These are phyloP conservation scores for Zaprionus africanus DNA, from an alignment of 1,140 invertebrate species.

Conservation along the genomic window DNA sequence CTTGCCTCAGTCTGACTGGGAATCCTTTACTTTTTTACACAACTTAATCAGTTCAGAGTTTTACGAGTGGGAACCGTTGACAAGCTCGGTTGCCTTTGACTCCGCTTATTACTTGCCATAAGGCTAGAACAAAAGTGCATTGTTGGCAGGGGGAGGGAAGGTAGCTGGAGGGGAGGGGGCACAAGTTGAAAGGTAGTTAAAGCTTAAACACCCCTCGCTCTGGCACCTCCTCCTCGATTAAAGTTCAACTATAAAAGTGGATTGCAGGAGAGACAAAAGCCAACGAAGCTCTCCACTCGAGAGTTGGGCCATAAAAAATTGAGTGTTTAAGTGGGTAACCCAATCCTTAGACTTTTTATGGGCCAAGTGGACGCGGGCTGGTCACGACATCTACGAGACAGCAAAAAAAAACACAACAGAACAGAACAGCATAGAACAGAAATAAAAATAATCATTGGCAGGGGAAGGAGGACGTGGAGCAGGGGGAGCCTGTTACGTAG, in stretches of 20 bases:
- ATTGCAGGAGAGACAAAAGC: conserved; percentile 69
- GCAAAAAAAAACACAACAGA: conserved; percentile 42
- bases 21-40: conserved; percentile 7
- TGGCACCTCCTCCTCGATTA: conserved; percentile 45
- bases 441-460: conserved; percentile 8
- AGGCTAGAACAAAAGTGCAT: background rate
- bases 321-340: conserved; percentile 59
- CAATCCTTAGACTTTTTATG: conserved; percentile 65
- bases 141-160: background rate
- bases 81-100: conserved; percentile 25
- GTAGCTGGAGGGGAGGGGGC: background rate
- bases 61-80: conserved; percentile 45
- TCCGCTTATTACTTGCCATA: background rate
- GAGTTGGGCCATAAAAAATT: conserved; percentile 73
- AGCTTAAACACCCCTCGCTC: conserved; percentile 10
- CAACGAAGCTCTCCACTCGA: conserved; percentile 62
- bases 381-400: conserved; percentile 41
- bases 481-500: background rate
- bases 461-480: background rate
- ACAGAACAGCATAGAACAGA: conserved; percentile 49
- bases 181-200: conserved; percentile 7
- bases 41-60: conserved; percentile 63
- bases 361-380: conserved; percentile 56
- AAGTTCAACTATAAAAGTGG: conserved; percentile 74
- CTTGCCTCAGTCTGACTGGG: background rate